phyloP scores from a whole-genome alignment of 2,113 vertebrate species.

The Circaetus cinerascens region DNA sequence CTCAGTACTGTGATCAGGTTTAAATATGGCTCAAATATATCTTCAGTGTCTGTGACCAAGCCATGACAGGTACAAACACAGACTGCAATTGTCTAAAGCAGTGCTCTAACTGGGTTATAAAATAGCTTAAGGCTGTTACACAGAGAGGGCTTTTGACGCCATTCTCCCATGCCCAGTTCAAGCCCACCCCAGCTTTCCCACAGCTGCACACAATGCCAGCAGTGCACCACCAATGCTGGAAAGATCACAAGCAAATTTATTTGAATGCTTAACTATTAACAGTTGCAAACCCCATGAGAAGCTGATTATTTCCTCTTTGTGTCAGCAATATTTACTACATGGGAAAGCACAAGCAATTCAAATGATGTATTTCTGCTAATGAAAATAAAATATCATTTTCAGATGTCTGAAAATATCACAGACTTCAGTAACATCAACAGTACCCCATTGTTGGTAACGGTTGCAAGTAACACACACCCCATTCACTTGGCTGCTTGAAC shows the following conservation, averaged over 20 bases:
- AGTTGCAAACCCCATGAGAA: neutral
- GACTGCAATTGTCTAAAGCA: neutral
- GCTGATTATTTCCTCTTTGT: neutral
- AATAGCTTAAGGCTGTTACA: neutral
- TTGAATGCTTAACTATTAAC: neutral
- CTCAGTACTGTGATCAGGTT: neutral
- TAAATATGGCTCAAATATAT: neutral
- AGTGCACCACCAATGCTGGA: neutral
- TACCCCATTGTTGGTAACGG: neutral
- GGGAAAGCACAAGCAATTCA: constrained; percentile 2
- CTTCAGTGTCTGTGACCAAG: neutral
- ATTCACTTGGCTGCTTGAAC: neutral
- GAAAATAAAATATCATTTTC: constrained; percentile 12
- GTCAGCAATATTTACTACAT: neutral
- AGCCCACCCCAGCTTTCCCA: neutral
- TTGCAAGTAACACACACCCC: neutral
- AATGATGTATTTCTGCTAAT: neutral
- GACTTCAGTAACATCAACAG: neutral
- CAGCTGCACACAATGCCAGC: neutral
- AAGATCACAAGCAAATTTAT: neutral
- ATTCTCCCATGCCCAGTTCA: neutral
- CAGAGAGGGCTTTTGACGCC: neutral
- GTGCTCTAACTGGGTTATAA: neutral
- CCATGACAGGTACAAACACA: neutral
- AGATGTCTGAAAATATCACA: constrained; percentile 7